Percentiles rank a stretch among this genome's conserved stretches.
phyloP scores from a whole-genome alignment of 1,140 invertebrate genomes.

The Pectinophora gossypiella region DNA sequence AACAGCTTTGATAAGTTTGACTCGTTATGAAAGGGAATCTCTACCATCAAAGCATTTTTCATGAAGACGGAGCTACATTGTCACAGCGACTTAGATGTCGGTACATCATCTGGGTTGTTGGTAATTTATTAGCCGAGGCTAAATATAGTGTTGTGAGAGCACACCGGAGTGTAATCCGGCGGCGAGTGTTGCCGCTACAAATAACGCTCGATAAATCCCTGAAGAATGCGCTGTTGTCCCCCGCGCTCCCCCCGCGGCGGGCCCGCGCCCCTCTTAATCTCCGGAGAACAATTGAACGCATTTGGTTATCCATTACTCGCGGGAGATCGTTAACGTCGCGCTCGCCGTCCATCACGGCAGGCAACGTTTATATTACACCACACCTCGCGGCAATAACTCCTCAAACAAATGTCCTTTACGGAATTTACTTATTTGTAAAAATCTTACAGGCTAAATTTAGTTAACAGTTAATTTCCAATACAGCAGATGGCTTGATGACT shows the following conservation, averaged over 20 bases:
- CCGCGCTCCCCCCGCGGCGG: not conserved
- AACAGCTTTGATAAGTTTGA: too few species aligned
- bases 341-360: not conserved
- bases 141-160: too few species aligned
- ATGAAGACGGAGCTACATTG: too few species aligned
- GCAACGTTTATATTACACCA: not conserved
- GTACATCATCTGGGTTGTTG: too few species aligned
- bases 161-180: not conserved
- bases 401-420: too few species aligned
- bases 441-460: too few species aligned
- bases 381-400: not conserved
- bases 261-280: conserved; percentile 2
- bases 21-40: too few species aligned
- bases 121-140: conserved; percentile 5
- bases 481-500: too few species aligned
- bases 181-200: conserved; percentile 15
- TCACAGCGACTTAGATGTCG: too few species aligned
- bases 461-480: too few species aligned
- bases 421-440: too few species aligned
- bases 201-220: conserved; percentile 43
- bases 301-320: not conserved
- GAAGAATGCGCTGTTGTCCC: conserved; percentile 28
- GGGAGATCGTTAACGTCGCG: not conserved
- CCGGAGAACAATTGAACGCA: conserved; percentile 7
- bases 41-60: too few species aligned